Base-by-base conservation (phyloP, 1,140 invertebrate species). In the Stenopsyche tienmushanensis region DNA sequence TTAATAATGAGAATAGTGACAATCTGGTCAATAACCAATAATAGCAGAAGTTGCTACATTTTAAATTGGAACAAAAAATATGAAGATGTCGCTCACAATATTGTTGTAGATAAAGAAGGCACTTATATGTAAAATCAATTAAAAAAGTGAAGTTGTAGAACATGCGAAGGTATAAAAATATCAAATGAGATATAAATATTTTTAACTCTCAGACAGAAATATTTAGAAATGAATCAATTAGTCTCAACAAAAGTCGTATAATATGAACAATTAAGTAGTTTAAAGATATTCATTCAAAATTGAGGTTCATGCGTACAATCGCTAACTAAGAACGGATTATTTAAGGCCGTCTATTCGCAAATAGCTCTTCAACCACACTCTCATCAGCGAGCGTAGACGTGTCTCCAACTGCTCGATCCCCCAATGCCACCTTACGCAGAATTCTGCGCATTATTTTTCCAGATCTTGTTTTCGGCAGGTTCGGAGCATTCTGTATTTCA, bases 401-500 rank as follows among this genome's bases (percentile, higher is more conserved):
- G 76, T 99, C 97, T 3, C 97, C 97, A 49, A 99, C 86, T 70
- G 98, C 88, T 26, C 79, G 80, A 71, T 96, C 93, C 42, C 91
- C 91, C 0, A 90, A 80, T 0, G 97, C 96, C 9, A 99, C 90
- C 83, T 98, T 98, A 50, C 96, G 83, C 24, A 99, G 78, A 53
- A 99, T 89, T 68, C 97, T 83, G 44, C 97, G 85, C 94, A 99
- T 98, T 45, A 99, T 98, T 80, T 99, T 99, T 1, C 97, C 97
- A 1, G 96, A 98, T 39, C 97, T 85, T 0, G 97, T 99, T 80
- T 99, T 99, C 0, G 97, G 97, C 53, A 99, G 80, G 1, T 87
- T 90, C 2, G 94, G 92, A 1, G 95, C 94, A 73, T 92, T 85
- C 72, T 98, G 96, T 44, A 99, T 89, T 3, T 91, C 86, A 73